These are phyloP conservation scores for Austrolebias charrua DNA, from an alignment of 2,797 vertebrate genomes.

Conservation along the genomic window DNA sequence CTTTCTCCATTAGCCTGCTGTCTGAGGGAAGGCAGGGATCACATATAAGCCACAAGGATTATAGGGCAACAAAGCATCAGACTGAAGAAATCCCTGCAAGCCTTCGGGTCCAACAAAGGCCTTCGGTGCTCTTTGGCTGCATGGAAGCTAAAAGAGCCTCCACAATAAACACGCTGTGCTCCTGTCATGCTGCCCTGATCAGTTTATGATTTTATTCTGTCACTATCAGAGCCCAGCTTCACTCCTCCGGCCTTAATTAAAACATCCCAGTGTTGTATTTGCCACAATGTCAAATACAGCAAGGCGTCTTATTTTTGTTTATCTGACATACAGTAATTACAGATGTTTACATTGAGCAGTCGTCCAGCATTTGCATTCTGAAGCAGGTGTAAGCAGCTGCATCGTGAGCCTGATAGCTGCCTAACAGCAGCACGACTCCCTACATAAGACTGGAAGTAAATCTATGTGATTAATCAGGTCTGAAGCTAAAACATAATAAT, in stretches of 20 bases:
- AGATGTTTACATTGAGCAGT: slow-evolving; percentile 31
- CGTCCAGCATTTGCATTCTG: slow-evolving; percentile 69
- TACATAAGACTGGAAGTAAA: slow-evolving; percentile 71
- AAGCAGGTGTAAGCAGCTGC: slow-evolving; percentile 49
- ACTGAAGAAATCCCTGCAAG: slow-evolving; percentile 68
- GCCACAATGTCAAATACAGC: slow-evolving; percentile 36
- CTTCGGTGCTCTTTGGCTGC: slow-evolving; percentile 45
- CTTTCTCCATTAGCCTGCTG: slow-evolving; percentile 70
- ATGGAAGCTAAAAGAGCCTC: slow-evolving; percentile 36
- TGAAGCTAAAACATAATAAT: slow-evolving; percentile 83
- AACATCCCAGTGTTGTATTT: slow-evolving; percentile 19
- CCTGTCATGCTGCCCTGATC: slow-evolving; percentile 17
- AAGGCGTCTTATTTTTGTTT: slow-evolving; percentile 38
- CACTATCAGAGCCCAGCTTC: slow-evolving; percentile 23
- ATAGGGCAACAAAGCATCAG: slow-evolving; percentile 77
- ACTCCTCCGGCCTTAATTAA: slow-evolving; percentile 15
- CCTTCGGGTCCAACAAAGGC: slow-evolving; percentile 53
- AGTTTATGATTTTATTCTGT: slow-evolving; percentile 6
- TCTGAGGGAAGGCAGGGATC: slow-evolving; percentile 71
- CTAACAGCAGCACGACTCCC: slow-evolving; percentile 54
- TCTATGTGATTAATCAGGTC: slow-evolving; percentile 78
- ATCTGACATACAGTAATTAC: slow-evolving; percentile 45
- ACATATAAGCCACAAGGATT: slow-evolving; percentile 76
- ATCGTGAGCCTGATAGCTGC: slow-evolving; percentile 58
- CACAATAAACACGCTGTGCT: slow-evolving; percentile 15